Evolutionary conservation across 2,888 invertebrate species (phyloP).

Genomic region (Drosophila flavopinicola): DNA sequence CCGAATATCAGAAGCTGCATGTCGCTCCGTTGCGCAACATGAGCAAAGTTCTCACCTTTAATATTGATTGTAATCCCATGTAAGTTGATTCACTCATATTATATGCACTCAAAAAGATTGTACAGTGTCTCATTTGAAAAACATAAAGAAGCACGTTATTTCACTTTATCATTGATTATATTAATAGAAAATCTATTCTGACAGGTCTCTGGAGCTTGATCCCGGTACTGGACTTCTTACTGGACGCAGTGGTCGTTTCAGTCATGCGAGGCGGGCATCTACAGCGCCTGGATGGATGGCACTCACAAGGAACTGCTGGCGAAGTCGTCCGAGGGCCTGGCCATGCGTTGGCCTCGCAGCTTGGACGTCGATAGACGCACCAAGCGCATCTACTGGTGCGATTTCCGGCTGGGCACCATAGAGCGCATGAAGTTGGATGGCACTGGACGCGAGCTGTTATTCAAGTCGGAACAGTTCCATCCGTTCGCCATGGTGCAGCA

Average conservation of each 20-base stretch:
- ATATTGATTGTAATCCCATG: conserved; percentile 86
- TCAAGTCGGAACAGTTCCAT: conserved; percentile 86
- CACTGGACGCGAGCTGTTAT: conserved; percentile 85
- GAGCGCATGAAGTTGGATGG: conserved; percentile 88
- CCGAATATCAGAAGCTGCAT: conserved; percentile 88
- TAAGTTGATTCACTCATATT: conserved; percentile 81
- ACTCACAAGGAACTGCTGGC: conserved; percentile 86
- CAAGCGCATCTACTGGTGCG: conserved; percentile 89
- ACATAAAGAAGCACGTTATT: too few relatives aligned
- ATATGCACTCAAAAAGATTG: too few relatives aligned
- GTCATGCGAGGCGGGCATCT: conserved; percentile 86
- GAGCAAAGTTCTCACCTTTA: conserved; percentile 86
- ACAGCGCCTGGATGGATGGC: conserved; percentile 91
- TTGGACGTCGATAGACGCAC: conserved; percentile 87
- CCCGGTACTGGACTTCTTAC: conserved; percentile 89
- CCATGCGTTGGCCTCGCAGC: conserved; percentile 89
- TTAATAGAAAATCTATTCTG: conserved; percentile 38
- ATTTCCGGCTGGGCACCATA: conserved; percentile 88
- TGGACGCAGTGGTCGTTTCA: conserved; percentile 89
- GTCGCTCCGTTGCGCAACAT: conserved; percentile 88
- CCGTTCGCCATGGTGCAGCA: conserved; percentile 89
- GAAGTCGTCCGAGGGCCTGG: conserved; percentile 87
- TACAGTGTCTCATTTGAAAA: too few relatives aligned
- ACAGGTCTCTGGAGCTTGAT: conserved; percentile 88
- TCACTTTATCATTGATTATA: background rate